Percentiles rank a stretch among this genome's conserved stretches.
These are phyloP conservation scores for Rhodophaea formosa DNA, from an alignment of 2,888 invertebrate genomes.

Conservation along the genomic window DNA sequence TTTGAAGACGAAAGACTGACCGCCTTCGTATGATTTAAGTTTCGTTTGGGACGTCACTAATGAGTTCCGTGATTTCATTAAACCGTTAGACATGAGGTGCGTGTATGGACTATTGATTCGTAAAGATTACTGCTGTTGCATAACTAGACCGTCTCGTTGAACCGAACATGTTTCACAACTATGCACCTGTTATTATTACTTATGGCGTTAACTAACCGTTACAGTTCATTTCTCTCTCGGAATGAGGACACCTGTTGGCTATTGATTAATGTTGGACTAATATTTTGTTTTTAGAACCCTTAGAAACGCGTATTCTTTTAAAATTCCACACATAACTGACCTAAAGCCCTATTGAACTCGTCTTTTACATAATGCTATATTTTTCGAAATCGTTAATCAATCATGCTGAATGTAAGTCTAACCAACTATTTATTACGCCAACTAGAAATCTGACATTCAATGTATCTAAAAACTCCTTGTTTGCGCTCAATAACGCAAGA, in stretches of 20 bases:
- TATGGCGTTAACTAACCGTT: conserved; percentile 53
- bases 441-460: too few species aligned
- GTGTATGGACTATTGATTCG: conserved; percentile 62
- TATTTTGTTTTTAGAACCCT: neutral
- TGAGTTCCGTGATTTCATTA: conserved; percentile 65
- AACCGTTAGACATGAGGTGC: conserved; percentile 64
- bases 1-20: neutral
- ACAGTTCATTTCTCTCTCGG: conserved; percentile 41
- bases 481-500: neutral
- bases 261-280: neutral
- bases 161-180: conserved; percentile 64
- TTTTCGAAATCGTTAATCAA: neutral
- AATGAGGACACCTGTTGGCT: conserved; percentile 23
- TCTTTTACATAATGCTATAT: neutral
- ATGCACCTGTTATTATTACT: conserved; percentile 54
- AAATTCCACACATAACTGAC: conserved; percentile 5
- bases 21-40: neutral
- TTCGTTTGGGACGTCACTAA: conserved; percentile 29
- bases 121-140: conserved; percentile 66
- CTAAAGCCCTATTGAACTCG: neutral
- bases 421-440: too few species aligned
- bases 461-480: neutral
- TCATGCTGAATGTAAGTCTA: too few species aligned
- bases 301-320: conserved; percentile 4
- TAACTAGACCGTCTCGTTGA: conserved; percentile 62